Evolutionary conservation across 1,140 invertebrate genomes (phyloP).

Genomic region (Maniola jurtina): DNA sequence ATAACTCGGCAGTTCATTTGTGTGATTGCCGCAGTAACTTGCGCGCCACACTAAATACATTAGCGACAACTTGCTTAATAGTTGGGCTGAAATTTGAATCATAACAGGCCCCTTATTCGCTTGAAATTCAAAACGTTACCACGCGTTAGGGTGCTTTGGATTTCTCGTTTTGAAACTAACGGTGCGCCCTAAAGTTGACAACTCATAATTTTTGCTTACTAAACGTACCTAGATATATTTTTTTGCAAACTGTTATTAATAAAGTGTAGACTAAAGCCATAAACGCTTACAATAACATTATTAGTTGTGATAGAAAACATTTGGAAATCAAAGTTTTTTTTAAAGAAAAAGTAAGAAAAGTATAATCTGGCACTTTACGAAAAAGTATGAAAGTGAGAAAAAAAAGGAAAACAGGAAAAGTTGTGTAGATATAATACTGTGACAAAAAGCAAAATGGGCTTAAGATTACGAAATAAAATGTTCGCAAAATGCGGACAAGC

Average conservation of each 20-base stretch:
- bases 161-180: no score
- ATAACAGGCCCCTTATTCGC: constrained; percentile 17
- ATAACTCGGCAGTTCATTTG: constrained; percentile 27
- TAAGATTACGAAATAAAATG: constrained; percentile 3
- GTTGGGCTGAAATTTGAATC: constrained; percentile 48
- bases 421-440: not conserved
- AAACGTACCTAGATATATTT: no score
- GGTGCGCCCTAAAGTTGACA: no score
- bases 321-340: no score
- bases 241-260: no score
- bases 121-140: not conserved
- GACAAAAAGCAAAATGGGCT: not conserved
- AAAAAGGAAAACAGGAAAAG: not conserved
- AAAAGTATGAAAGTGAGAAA: not conserved
- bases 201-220: no score
- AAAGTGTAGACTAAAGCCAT: no score
- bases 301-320: no score
- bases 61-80: constrained; percentile 36
- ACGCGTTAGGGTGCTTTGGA: no score
- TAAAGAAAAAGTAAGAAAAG: no score
- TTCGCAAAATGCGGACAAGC: not conserved
- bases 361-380: no score
- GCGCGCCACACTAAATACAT: constrained; percentile 41
- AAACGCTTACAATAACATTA: no score
- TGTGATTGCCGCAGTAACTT: constrained; percentile 35